Base-by-base conservation (phyloP, 2,113 vertebrate genomes). In the Pleuronectes platessa region DNA sequence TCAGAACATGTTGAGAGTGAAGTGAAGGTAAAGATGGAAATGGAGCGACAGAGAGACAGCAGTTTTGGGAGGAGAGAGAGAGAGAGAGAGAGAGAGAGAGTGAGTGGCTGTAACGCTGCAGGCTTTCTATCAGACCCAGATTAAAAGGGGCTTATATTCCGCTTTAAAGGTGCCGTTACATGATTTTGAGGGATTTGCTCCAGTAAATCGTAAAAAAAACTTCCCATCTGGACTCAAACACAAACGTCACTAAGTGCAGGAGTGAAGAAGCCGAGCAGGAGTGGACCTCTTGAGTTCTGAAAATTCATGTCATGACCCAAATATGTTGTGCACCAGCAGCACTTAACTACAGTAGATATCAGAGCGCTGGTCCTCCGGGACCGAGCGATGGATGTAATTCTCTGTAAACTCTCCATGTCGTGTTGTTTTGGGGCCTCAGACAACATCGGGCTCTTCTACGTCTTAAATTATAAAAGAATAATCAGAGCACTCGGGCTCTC, bases 231-330 rank as follows among this genome's bases (percentile, higher is more conserved):
- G 26, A 45, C 68, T 56, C 55, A 12, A 27, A 53, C 60, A 27
- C 23, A 26, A 72, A 56, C 70, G 54, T 23, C 51, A 26, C 24
- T 71, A 55, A 67, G 56, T 62, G 82, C 58, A 62, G 51, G 8
- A 10, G 73, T 20, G 13, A 66, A 66, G 37, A 66, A 62, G 59
- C 5, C 24, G 40, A 69, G 62, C 42, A 15, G 24, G 67, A 82
- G 67, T 68, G 68, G 69, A 62, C 78, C 27, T 81, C 35, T 58
- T 58, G 42, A 71, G 68, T 71, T 83, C 70, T 76, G 72, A 70
- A 81, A 70, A 84, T 81, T 79, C 70, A 85, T 80, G 67, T 84
- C 82, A 77, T 84, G 89, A 85, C 83, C 91, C 79, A 89, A 77
- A 90, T 88, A 65, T 72, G 53, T 18, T 75, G 55, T 66, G 55